Percentiles rank a stretch among this genome's conserved stretches.
Evolutionary conservation across 2,113 vertebrate genomes (phyloP).

Genomic region (Geococcyx californianus): DNA sequence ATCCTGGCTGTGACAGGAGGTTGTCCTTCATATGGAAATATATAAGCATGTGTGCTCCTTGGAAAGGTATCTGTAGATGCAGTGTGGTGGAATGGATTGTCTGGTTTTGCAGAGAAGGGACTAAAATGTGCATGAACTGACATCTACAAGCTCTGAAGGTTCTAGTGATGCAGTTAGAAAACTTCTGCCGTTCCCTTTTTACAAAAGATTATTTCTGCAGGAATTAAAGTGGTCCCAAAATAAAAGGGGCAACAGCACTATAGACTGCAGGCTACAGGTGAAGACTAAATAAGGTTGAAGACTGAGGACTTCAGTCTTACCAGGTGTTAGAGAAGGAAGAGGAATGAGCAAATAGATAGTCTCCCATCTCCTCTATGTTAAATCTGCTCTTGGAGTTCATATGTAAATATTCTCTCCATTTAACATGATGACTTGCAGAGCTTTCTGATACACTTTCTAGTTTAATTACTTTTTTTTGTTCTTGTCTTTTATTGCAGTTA

Average conservation of each 20-base stretch:
- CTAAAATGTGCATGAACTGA: neutral
- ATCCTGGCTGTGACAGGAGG: neutral
- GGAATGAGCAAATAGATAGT: neutral
- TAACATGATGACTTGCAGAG: neutral
- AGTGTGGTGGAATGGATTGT: neutral
- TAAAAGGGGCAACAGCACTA: neutral
- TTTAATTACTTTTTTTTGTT: neutral
- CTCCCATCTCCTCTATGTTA: neutral
- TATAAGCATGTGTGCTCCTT: neutral
- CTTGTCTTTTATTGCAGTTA: conserved; percentile 68
- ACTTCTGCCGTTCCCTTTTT: neutral
- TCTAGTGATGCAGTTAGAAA: neutral
- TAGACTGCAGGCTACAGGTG: neutral
- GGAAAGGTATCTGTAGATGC: neutral
- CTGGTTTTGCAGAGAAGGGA: neutral
- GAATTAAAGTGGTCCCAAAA: neutral
- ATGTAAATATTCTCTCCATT: neutral
- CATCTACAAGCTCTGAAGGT: neutral
- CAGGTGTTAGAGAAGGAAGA: neutral
- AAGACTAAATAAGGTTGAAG: neutral
- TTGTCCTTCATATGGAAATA: neutral
- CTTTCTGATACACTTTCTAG: neutral
- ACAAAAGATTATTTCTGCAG: neutral
- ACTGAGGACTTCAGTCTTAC: neutral
- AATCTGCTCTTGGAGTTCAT: neutral